phyloP scores from a whole-genome alignment of 2,797 vertebrate genomes.

The Trichosurus vulpecula region DNA sequence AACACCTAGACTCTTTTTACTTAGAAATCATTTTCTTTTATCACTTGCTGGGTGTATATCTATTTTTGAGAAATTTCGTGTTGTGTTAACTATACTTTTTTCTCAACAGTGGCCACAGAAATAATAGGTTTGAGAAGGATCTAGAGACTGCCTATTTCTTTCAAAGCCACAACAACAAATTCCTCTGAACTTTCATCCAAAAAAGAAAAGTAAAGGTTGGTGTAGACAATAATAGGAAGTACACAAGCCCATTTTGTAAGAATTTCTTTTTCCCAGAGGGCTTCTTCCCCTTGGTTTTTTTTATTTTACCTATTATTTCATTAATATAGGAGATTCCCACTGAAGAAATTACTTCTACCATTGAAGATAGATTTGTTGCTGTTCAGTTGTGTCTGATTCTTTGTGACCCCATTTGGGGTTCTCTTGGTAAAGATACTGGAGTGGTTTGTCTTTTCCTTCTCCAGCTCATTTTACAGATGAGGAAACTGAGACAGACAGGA shows the following conservation, averaged over 20 bases:
- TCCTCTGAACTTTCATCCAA: not conserved
- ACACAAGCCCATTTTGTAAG: not conserved
- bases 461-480: not conserved
- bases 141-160: not conserved
- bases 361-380: not conserved
- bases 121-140: not conserved
- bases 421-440: not conserved
- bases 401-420: not conserved
- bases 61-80: conserved; percentile 16
- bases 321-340: not conserved
- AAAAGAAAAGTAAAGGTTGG: not conserved
- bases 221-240: not conserved
- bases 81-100: conserved; percentile 11
- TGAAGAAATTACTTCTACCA: not conserved
- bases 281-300: not conserved
- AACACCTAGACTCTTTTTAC: not conserved
- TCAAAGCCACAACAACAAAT: not conserved
- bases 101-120: not conserved
- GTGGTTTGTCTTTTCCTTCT: not conserved
- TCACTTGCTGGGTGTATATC: not conserved
- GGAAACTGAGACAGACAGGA: not conserved
- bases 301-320: not conserved
- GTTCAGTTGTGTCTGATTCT: not conserved
- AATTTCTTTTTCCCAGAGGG: not conserved
- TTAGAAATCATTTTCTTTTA: conserved; percentile 6